Base-by-base conservation (phyloP, 1,140 invertebrate genomes). In the Idris sp. region DNA sequence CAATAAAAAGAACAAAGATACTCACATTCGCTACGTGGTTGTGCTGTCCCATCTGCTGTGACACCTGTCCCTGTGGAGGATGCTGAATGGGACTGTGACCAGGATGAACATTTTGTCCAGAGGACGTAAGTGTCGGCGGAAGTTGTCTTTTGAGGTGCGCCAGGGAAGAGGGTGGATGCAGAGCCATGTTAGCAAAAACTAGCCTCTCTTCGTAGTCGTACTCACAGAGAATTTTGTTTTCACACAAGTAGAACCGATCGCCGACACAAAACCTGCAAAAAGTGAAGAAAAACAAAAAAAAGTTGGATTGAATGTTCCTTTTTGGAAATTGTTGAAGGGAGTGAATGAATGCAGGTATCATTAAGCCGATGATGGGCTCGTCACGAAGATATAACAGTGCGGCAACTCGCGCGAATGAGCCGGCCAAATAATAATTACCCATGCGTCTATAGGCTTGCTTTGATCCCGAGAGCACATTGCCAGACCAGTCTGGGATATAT, bases 141-240 rank as follows among this genome's bases (percentile, higher is more conserved):
- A 94, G 92, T 84, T 96, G 94, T 74, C 95, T 89, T 85, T 97
- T 97, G 49, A 97, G 90, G 84, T 97, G 95, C 35, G 94, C 93
- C 31, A 36, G 33, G 11, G 33, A 36, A 14, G 33, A 15, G n/a
- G 91, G 94, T 35, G 95, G 94, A 84, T 95, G 95, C 77, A 94
- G 92, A 10, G 93, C 92, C 92, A 96, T 93, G 86, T 92, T 95
- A 14, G 95, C 95, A 83, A 96, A 97, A 53, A 96, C 92, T 84
- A 96, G 90, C 76, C 95, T 87, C 84, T 97, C 96, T 84, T 97
- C 95, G 87, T 97, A 97, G 87, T 98, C 96, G 85, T 96, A 96
- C 84, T 97, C 95, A 87, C 96, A 98, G 1, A 97, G 90, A 69
- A 98, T 96, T 88, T 96, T 96, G 88, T 97, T 97, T 86, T 97